Evolutionary conservation across 2,797 vertebrate genomes (phyloP).

Genomic region (Myotis findleyi): DNA sequence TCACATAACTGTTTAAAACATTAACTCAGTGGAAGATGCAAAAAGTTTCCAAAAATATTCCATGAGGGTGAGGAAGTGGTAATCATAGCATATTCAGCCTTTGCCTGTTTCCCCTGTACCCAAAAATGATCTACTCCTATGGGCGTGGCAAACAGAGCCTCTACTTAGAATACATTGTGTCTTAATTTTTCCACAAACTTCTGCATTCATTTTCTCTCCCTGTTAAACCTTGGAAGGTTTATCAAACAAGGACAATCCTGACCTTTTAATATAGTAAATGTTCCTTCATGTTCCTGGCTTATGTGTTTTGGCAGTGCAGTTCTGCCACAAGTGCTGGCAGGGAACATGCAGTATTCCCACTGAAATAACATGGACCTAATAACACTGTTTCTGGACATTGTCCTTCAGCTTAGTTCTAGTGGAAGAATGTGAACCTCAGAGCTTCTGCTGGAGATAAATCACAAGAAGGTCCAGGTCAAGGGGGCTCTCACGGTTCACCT

Average conservation of each 20-base stretch:
- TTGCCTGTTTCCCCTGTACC: background rate
- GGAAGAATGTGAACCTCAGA: background rate
- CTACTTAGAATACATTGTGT: background rate
- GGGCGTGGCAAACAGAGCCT: background rate
- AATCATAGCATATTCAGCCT: conserved; percentile 17
- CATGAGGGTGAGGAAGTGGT: background rate
- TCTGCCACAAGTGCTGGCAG: background rate
- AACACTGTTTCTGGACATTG: background rate
- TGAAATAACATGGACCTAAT: background rate
- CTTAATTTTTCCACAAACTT: background rate
- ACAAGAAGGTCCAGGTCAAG: background rate
- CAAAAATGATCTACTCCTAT: background rate
- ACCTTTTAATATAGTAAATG: conserved; percentile 27
- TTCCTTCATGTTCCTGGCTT: background rate
- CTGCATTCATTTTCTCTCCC: background rate
- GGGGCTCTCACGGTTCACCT: background rate
- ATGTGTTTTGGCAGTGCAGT: background rate
- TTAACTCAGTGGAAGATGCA: background rate
- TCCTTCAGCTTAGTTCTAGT: background rate
- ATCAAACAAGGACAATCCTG: background rate
- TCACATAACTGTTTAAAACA: conserved; percentile 34
- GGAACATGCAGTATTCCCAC: background rate
- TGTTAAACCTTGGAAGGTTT: background rate
- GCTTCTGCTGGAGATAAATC: background rate
- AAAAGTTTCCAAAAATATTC: conserved; percentile 10